Evolutionary conservation across 2,888 invertebrate species (phyloP).

Genomic region (Bhutanitis thaidina): DNA sequence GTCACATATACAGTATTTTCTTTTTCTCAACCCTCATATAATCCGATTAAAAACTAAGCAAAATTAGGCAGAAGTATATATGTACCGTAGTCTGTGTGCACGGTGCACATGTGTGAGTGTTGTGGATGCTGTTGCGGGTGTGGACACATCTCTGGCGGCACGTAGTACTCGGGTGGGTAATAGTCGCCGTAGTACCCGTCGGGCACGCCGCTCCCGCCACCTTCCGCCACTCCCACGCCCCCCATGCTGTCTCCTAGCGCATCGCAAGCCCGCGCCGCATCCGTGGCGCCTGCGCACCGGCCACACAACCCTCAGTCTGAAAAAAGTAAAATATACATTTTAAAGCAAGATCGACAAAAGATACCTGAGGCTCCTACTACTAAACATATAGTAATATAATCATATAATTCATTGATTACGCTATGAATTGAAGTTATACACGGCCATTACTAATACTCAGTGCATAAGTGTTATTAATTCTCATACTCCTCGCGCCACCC

Average conservation of each 20-base stretch:
- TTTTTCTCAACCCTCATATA: too few species aligned
- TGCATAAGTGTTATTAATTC: too few species aligned
- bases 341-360: too few species aligned
- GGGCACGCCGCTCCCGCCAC: constrained; percentile 58
- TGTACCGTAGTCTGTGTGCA: constrained; percentile 88
- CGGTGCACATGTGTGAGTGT: constrained; percentile 83
- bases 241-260: constrained; percentile 66
- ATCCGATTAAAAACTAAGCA: too few species aligned
- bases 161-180: constrained; percentile 78
- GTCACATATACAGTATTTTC: too few species aligned
- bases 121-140: constrained; percentile 81
- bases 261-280: constrained; percentile 59
- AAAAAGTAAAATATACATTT: constrained; percentile 36
- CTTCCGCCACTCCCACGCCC: constrained; percentile 74
- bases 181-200: constrained; percentile 81
- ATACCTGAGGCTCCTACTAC: too few species aligned
- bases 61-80: background rate
- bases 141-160: constrained; percentile 81
- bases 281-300: constrained; percentile 42
- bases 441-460: too few species aligned
- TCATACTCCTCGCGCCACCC: too few species aligned
- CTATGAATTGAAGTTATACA: too few species aligned
- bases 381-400: too few species aligned
- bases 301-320: constrained; percentile 47
- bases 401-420: too few species aligned